Evolutionary conservation across 2,888 invertebrate species (phyloP).

Genomic region (Candidula unifasciata): DNA sequence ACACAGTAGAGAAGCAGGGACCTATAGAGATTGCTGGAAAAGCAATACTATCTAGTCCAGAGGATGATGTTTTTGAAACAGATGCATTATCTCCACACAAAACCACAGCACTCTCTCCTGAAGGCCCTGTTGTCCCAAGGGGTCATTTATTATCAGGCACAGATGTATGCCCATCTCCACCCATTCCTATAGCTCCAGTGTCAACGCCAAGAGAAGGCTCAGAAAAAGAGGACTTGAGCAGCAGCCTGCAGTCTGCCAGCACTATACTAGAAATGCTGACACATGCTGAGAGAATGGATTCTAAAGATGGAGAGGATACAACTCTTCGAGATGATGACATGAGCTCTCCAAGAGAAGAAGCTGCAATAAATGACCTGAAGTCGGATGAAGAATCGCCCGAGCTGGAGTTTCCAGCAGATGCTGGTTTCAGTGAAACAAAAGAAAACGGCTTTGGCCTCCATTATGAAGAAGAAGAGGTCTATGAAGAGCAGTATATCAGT

Average conservation of each 20-base stretch:
- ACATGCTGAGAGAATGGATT: conserved; percentile 54
- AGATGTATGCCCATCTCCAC: conserved; percentile 64
- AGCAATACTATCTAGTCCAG: conserved; percentile 77
- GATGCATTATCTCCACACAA: conserved; percentile 67
- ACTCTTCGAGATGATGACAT: conserved; percentile 59
- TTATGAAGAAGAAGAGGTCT: conserved; percentile 13
- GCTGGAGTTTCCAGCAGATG: conserved; percentile 50
- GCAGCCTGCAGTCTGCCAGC: conserved; percentile 64
- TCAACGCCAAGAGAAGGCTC: conserved; percentile 67
- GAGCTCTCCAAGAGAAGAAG: conserved; percentile 75
- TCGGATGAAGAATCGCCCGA: conserved; percentile 54
- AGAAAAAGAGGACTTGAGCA: conserved; percentile 54
- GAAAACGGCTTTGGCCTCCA: neutral
- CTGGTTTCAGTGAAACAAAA: conserved; percentile 23
- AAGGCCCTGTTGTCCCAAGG: conserved; percentile 46
- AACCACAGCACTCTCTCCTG: conserved; percentile 60
- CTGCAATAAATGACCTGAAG: conserved; percentile 66
- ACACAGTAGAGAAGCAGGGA: conserved; percentile 79
- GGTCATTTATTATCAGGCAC: conserved; percentile 50
- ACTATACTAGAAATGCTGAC: conserved; percentile 60
- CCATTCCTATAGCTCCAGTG: conserved; percentile 55
- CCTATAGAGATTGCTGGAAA: conserved; percentile 81
- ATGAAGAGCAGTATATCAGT: neutral
- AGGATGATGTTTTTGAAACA: conserved; percentile 78
- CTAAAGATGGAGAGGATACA: conserved; percentile 53